Percentiles rank a stretch among this genome's conserved stretches.
Evolutionary conservation across 2,888 invertebrate genomes (phyloP).

Genomic region (Ethmia dodecea): DNA sequence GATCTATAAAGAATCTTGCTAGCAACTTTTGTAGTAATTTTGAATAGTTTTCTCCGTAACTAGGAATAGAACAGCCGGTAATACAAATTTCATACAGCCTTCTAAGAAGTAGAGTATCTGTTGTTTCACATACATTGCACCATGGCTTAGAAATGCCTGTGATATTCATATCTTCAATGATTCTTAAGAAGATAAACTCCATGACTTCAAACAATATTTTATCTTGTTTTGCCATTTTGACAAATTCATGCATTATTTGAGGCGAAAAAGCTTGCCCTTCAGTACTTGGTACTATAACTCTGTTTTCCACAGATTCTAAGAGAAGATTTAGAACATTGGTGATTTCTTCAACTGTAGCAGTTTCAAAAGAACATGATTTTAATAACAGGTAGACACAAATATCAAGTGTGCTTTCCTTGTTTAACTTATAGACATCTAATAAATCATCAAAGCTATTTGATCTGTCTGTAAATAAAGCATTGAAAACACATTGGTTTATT

Average conservation of each 20-base stretch:
- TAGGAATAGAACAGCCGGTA: constrained; percentile 60
- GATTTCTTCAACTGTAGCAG: constrained; percentile 49
- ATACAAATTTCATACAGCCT: constrained; percentile 67
- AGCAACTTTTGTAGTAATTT: constrained; percentile 62
- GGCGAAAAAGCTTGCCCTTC: constrained; percentile 40
- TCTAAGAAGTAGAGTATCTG: constrained; percentile 53
- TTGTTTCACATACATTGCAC: constrained; percentile 58
- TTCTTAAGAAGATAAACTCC: constrained; percentile 68
- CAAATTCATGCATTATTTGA: constrained; percentile 43
- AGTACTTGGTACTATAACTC: constrained; percentile 45
- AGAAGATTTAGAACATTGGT: constrained; percentile 56
- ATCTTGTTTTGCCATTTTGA: constrained; percentile 50
- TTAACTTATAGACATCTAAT: constrained; percentile 40
- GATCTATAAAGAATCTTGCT: constrained; percentile 51
- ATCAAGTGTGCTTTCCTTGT: constrained; percentile 46
- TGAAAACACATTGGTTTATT: constrained; percentile 44
- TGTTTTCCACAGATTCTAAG: constrained; percentile 51
- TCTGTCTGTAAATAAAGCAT: constrained; percentile 44
- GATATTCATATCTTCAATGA: constrained; percentile 67
- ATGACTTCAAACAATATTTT: constrained; percentile 76
- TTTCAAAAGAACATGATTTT: constrained; percentile 57
- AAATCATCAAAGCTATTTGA: constrained; percentile 36
- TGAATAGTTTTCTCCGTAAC: constrained; percentile 50
- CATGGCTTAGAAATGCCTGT: constrained; percentile 50
- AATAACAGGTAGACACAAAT: constrained; percentile 60